phyloP scores from a whole-genome alignment of 2,797 vertebrate genomes.

The Vireo griseus region DNA sequence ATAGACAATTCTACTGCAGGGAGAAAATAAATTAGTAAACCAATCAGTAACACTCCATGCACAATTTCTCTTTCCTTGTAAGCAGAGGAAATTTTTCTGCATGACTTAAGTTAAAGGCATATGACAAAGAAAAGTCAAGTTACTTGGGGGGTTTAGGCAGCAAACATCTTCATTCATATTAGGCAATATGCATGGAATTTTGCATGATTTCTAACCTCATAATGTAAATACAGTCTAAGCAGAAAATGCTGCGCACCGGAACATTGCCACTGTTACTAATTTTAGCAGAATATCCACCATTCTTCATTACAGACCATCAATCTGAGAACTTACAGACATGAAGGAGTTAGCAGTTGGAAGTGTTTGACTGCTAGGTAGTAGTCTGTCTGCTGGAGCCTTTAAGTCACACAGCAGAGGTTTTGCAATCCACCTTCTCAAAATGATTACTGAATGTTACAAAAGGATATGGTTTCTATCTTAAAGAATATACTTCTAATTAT shows the following conservation, averaged over 20 bases:
- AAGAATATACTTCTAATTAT: not conserved
- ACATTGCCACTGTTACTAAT: not conserved
- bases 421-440: not conserved
- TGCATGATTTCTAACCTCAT: not conserved
- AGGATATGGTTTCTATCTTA: not conserved
- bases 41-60: not conserved
- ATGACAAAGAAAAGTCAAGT: not conserved
- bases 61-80: constrained; percentile 17
- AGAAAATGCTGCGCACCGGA: not conserved
- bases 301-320: not conserved
- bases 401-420: not conserved
- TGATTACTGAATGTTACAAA: not conserved
- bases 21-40: not conserved
- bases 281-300: not conserved
- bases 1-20: not conserved
- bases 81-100: constrained; percentile 18
- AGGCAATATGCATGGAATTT: not conserved
- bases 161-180: not conserved
- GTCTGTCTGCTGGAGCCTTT: not conserved
- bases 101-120: constrained; percentile 2
- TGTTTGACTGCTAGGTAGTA: not conserved
- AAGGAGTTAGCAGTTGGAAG: not conserved
- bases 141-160: not conserved
- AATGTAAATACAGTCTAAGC: not conserved
- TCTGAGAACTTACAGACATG: not conserved